phyloP scores from a whole-genome alignment of 1,140 invertebrate species.

The Pteromalus puparum region DNA sequence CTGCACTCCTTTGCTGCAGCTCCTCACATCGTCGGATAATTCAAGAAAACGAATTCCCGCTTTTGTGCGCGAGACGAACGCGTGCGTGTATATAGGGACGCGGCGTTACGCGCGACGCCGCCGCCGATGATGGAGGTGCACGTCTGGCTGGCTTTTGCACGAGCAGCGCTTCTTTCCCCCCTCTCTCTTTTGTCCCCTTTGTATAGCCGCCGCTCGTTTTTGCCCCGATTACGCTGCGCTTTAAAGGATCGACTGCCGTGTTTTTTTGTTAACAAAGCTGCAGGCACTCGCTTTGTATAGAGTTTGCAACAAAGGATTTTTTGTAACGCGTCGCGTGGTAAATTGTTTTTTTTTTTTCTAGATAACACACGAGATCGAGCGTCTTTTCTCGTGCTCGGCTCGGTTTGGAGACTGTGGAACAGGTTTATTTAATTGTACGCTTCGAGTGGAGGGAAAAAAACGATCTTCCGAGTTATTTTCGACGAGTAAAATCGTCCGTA shows the following conservation, averaged over 20 bases:
- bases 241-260: background rate
- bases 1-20: background rate
- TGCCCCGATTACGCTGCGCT: constrained; percentile 17
- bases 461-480: too few relatives aligned
- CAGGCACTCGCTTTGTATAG: background rate
- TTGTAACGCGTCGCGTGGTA: background rate
- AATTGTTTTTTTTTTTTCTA: background rate
- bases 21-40: background rate
- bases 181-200: background rate
- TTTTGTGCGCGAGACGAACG: background rate
- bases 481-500: too few relatives aligned
- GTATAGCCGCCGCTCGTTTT: background rate
- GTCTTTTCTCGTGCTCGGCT: too few relatives aligned
- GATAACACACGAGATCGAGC: too few relatives aligned
- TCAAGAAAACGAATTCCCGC: background rate
- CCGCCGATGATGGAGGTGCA: background rate
- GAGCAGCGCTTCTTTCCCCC: background rate
- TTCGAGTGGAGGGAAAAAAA: too few relatives aligned
- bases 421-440: too few relatives aligned
- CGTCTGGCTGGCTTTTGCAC: background rate
- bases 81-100: background rate
- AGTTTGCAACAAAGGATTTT: background rate
- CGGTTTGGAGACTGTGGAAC: too few relatives aligned
- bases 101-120: background rate
- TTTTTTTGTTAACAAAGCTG: background rate